Conservation (phyloP, 2,888 invertebrate species). For the Pyralis farinalis region DNA sequence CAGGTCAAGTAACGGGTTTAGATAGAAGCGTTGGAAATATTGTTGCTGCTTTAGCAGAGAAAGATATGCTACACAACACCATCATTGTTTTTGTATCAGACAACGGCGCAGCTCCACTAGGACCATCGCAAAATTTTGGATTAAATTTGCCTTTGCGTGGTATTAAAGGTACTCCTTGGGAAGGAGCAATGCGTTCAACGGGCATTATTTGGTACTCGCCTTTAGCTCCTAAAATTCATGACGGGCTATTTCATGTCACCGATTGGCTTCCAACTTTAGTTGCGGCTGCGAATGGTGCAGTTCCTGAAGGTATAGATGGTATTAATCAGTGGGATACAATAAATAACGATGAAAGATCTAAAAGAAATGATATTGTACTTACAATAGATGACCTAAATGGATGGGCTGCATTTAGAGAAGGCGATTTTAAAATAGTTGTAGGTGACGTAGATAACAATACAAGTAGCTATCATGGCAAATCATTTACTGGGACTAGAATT, state of each 20-base stretch:
- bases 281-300: slow-evolving; percentile 39
- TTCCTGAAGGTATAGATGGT: slow-evolving; percentile 75
- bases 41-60: slow-evolving; percentile 82
- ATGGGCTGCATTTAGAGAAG: slow-evolving; percentile 48
- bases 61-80: slow-evolving; percentile 86
- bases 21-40: slow-evolving; percentile 90
- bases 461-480: slow-evolving; percentile 32
- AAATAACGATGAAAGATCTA: slow-evolving; percentile 50
- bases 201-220: slow-evolving; percentile 82
- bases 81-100: slow-evolving; percentile 91
- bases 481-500: slow-evolving; percentile 25
- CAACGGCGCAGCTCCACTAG: slow-evolving; percentile 88
- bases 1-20: slow-evolving; percentile 84
- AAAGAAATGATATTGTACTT: slow-evolving; percentile 67
- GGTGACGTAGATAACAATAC: slow-evolving; percentile 29
- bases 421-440: slow-evolving; percentile 44
- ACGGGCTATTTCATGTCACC: slow-evolving; percentile 84
- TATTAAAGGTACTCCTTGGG: slow-evolving; percentile 89
- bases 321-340: slow-evolving; percentile 83
- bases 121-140: slow-evolving; percentile 83
- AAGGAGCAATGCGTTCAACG: slow-evolving; percentile 88
- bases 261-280: slow-evolving; percentile 90
- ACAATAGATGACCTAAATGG: slow-evolving; percentile 70
- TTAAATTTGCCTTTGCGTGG: slow-evolving; percentile 88
- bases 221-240: slow-evolving; percentile 75